Base-by-base conservation (phyloP, 2,113 vertebrate genomes). In the Rynchops niger region DNA sequence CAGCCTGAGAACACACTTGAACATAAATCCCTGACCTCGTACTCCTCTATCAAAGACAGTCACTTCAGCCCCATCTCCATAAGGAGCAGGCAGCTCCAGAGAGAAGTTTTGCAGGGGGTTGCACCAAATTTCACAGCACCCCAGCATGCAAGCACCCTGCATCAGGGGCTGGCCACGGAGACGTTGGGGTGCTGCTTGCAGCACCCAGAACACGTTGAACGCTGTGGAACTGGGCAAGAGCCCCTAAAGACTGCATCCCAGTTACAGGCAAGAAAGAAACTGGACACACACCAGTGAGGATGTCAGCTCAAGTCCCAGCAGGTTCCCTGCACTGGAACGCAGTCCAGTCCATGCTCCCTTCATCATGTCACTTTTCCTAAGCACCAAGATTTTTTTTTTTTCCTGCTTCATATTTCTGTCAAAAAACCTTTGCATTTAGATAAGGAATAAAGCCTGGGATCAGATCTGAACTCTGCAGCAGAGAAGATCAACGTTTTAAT, bases 371-470 rank as follows among this genome's bases (percentile, higher is more conserved):
- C 65, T 82, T 89, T 3, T 45, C 40, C 66, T 61, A 53, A 90
- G 80, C 77, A 74, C 69, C 2, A 0, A 69, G 55, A 55, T 45
- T 45, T 45, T 45, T 47, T 36, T 90, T 81, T 71, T 77, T 70
- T 76, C 23, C 69, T 69, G 56, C 86, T 76, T 59, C 52, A 38
- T 83, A 29, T 77, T 91, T 87, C 93, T 94, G 89, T 78, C 82
- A 85, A 76, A 74, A 88, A 85, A 84, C 70, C 59, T 94, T 85
- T 85, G 91, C 84, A 91, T 93, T 95, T 93, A 88, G 91, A 91
- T 91, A 96, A 97, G 84, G 55, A 91, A 58, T 91, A 94, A 95
- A 96, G 92, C 82, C 84, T 26, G 62, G 78, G 58, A 95, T 94
- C 94, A 80, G 79, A 93, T 95, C 82, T 83, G 89, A 96, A 94